phyloP scores from a whole-genome alignment of 2,797 vertebrate species.

The Xyrichtys novacula region DNA sequence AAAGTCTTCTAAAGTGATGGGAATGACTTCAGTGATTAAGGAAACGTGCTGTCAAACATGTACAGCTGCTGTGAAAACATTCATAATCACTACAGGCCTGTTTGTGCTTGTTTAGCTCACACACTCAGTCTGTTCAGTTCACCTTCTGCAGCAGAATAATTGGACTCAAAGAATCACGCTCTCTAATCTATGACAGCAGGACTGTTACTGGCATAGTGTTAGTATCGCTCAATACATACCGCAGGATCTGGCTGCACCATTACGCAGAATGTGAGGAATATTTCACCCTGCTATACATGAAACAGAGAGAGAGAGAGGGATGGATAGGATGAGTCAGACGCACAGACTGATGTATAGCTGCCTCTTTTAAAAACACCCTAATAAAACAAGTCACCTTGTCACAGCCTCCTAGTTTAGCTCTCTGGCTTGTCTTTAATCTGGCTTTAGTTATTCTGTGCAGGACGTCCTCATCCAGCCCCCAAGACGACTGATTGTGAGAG shows the following conservation, averaged over 20 bases:
- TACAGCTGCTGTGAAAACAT: not conserved
- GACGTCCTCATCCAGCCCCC: conserved; percentile 52
- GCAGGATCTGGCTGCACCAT: conserved; percentile 49
- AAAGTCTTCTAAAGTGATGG: not conserved
- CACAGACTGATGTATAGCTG: conserved; percentile 35
- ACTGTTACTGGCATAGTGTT: conserved; percentile 43
- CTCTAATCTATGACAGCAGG: conserved; percentile 54
- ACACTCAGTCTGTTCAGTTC: conserved; percentile 14
- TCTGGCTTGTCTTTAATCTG: conserved; percentile 8
- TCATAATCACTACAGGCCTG: not conserved
- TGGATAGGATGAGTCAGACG: conserved; percentile 26
- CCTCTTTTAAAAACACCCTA: conserved; percentile 41
- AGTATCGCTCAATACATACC: conserved; percentile 52
- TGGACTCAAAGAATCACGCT: conserved; percentile 53
- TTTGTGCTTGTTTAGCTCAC: conserved; percentile 7
- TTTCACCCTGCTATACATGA: conserved; percentile 44
- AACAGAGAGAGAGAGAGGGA: conserved; percentile 18
- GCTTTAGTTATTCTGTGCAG: conserved; percentile 43
- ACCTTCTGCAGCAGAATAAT: conserved; percentile 52
- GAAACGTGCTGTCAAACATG: not conserved
- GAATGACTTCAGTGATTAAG: not conserved
- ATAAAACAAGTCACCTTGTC: conserved; percentile 61
- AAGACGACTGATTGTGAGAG: conserved; percentile 50
- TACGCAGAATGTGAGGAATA: conserved; percentile 60
- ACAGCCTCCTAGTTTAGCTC: conserved; percentile 20